Conservation (phyloP, 1,140 invertebrate genomes). For the Temnothorax longispinosus region DNA sequence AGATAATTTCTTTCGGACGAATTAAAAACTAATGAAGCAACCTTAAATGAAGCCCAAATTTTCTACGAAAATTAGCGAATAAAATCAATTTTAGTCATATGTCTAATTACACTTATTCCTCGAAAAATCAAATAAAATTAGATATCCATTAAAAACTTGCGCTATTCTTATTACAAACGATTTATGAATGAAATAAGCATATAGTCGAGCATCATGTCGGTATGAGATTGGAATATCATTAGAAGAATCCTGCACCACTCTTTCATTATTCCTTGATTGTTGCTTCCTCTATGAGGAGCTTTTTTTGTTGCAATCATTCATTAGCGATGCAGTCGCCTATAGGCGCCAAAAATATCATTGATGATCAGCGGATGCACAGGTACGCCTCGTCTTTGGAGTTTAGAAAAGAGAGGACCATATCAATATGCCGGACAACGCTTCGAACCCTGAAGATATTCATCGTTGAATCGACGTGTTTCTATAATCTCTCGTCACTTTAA, state of each 20-base stretch:
- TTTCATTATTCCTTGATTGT: not conserved
- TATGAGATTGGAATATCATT: conserved; percentile 62
- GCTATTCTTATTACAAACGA: conserved; percentile 33
- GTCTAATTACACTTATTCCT: not conserved
- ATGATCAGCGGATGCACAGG: conserved; percentile 57
- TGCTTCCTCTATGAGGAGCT: too few relatives aligned
- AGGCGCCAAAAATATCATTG: conserved; percentile 65
- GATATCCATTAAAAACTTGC: not conserved
- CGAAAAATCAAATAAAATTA: not conserved
- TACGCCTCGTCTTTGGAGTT: conserved; percentile 41
- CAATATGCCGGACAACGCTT: conserved; percentile 41
- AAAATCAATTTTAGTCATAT: not conserved
- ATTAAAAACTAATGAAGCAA: conserved; percentile 46
- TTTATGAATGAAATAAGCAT: conserved; percentile 49
- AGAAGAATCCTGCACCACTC: conserved; percentile 7
- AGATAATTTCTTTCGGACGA: conserved; percentile 14
- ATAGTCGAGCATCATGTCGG: conserved; percentile 40
- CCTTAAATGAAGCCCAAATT: not conserved
- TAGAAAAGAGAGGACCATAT: conserved; percentile 36
- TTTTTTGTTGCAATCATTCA: not conserved
- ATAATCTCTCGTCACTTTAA: conserved; percentile 14
- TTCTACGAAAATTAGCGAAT: not conserved
- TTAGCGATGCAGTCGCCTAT: not conserved
- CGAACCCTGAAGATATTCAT: conserved; percentile 13
- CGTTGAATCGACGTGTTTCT: conserved; percentile 11